Percentiles rank a stretch among this genome's conserved stretches.
These are phyloP conservation scores for Nasonia oneida DNA, from an alignment of 2,888 invertebrate species.

Conservation along the genomic window DNA sequence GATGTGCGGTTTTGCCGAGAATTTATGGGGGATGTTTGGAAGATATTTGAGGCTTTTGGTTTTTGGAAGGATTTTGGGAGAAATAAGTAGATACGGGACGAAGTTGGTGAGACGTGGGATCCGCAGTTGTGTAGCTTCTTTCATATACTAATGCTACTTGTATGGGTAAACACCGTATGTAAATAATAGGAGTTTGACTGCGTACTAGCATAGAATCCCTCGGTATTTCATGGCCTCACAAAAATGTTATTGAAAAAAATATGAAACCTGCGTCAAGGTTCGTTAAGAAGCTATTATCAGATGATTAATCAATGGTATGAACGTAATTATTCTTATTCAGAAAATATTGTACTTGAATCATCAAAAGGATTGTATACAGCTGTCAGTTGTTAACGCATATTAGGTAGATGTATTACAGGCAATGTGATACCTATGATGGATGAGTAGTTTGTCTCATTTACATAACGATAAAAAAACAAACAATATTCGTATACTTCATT, in stretches of 20 bases:
- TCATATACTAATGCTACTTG: constrained; percentile 1
- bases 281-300: not conserved
- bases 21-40: not conserved
- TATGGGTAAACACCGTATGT: not conserved
- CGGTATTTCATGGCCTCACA: not conserved
- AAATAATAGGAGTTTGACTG: not conserved
- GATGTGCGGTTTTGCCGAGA: not conserved
- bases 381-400: too few relatives aligned
- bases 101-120: not conserved
- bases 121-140: not conserved
- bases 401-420: too few relatives aligned
- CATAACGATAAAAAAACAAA: too few relatives aligned
- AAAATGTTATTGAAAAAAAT: not conserved
- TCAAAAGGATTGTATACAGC: not conserved
- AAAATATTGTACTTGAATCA: not conserved
- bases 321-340: not conserved
- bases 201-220: not conserved
- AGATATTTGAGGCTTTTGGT: too few relatives aligned
- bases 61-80: too few relatives aligned
- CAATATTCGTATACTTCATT: too few relatives aligned
- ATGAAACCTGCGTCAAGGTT: not conserved
- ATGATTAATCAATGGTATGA: not conserved
- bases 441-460: too few relatives aligned
- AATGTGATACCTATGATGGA: too few relatives aligned
- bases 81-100: not conserved